Evolutionary conservation across 2,797 vertebrate genomes (phyloP).

Genomic region (Glossophaga mutica): DNA sequence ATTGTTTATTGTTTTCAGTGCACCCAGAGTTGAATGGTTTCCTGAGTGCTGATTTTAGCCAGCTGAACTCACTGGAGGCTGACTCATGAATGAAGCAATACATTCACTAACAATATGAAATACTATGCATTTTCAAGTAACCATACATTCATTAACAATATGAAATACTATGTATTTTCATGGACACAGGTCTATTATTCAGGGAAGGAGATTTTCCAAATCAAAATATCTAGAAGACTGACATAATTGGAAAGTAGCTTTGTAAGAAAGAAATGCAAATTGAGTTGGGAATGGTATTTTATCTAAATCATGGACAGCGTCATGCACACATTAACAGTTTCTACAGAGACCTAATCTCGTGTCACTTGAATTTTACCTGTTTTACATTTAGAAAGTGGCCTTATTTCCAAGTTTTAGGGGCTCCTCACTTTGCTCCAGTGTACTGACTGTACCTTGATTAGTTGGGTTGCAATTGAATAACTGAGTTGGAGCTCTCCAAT

Average conservation of each 20-base stretch:
- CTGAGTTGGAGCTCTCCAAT: neutral
- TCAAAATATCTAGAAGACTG: neutral
- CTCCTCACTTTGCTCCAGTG: neutral
- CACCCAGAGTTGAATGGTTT: neutral
- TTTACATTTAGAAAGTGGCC: neutral
- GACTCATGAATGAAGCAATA: neutral
- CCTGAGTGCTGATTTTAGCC: neutral
- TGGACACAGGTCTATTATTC: neutral
- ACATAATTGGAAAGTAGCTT: slow-evolving; percentile 6
- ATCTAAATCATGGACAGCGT: neutral
- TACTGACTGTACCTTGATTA: neutral
- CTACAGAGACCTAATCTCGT: neutral
- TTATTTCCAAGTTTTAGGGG: neutral
- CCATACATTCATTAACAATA: neutral
- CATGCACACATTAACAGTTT: neutral
- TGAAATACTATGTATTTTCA: neutral
- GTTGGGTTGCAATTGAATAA: neutral
- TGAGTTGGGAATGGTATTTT: neutral
- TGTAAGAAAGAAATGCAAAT: neutral
- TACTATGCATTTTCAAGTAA: neutral
- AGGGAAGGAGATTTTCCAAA: neutral
- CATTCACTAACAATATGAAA: neutral
- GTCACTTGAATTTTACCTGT: neutral
- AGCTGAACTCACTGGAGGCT: neutral
- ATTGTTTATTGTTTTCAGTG: neutral